Evolutionary conservation across 1,140 invertebrate species (phyloP).

Genomic region (Eupristina koningsbergeri): DNA sequence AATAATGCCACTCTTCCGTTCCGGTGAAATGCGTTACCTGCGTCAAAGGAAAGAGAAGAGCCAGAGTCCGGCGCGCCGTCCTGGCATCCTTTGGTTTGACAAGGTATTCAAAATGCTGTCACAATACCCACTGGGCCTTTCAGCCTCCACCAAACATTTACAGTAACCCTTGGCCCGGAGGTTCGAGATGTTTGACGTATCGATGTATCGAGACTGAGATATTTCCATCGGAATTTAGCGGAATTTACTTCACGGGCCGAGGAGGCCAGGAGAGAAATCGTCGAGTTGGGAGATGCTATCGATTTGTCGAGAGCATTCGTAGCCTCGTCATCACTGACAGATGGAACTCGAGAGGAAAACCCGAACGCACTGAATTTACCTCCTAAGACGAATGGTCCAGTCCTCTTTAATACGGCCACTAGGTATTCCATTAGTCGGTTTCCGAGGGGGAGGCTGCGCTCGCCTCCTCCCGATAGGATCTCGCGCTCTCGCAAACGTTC

Average conservation of each 20-base stretch:
- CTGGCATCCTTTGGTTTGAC: too few relatives aligned
- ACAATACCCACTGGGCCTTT: too few relatives aligned
- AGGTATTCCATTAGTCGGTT: not conserved
- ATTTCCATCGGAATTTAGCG: not conserved
- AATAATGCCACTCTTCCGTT: not conserved
- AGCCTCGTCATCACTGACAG: too few relatives aligned
- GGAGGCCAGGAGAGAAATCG: too few relatives aligned
- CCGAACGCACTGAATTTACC: not conserved
- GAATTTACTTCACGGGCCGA: not conserved
- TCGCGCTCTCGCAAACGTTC: not conserved
- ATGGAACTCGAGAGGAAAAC: not conserved
- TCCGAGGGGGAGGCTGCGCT: not conserved
- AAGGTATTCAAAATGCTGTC: too few relatives aligned
- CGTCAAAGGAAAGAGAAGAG: too few relatives aligned
- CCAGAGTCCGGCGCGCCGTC: too few relatives aligned
- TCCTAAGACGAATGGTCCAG: not conserved
- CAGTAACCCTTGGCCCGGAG: not conserved
- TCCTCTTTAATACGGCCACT: not conserved
- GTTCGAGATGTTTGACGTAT: not conserved
- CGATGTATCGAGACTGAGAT: not conserved
- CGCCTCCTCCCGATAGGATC: conserved; percentile 1
- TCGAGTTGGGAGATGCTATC: not conserved
- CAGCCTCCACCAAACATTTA: too few relatives aligned
- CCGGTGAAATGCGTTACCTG: not conserved
- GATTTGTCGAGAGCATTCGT: not conserved